Evolutionary conservation across 2,888 invertebrate species (phyloP).

Genomic region (Drosophila paramelanica): DNA sequence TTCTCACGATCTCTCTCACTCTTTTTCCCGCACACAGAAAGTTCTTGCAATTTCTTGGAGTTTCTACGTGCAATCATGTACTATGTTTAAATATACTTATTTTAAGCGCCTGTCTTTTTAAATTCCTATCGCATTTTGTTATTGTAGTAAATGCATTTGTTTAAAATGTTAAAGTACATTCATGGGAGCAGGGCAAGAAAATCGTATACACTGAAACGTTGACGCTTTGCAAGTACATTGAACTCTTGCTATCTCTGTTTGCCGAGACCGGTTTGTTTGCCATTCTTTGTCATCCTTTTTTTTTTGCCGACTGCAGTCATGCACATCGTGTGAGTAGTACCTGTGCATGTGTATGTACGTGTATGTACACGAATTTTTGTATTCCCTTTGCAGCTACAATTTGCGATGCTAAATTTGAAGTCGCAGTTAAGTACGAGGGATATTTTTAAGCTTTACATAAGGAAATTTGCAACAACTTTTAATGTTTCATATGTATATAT

Average conservation of each 20-base stretch:
- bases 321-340: neutral
- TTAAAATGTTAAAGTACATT: slow-evolving; percentile 30
- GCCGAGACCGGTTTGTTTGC: slow-evolving; percentile 27
- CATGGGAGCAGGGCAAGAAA: slow-evolving; percentile 1
- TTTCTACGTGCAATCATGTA: slow-evolving; percentile 7
- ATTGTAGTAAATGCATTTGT: slow-evolving; percentile 6
- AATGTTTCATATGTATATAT: neutral
- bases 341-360: neutral
- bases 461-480: neutral
- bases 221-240: slow-evolving; percentile 58
- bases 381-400: slow-evolving; percentile 38
- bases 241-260: slow-evolving; percentile 57
- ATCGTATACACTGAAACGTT: slow-evolving; percentile 16
- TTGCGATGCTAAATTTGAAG: slow-evolving; percentile 11
- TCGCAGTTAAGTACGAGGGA: neutral
- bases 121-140: neutral
- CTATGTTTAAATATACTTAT: slow-evolving; percentile 20
- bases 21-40: slow-evolving; percentile 16
- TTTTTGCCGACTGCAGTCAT: slow-evolving; percentile 12
- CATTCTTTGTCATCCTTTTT: slow-evolving; percentile 29
- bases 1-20: slow-evolving; percentile 8
- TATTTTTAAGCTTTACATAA: neutral
- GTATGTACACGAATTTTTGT: neutral
- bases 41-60: slow-evolving; percentile 36
- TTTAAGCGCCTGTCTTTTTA: slow-evolving; percentile 18